These are phyloP conservation scores for Hipparchia semele DNA, from an alignment of 2,888 invertebrate genomes.

Conservation along the genomic window DNA sequence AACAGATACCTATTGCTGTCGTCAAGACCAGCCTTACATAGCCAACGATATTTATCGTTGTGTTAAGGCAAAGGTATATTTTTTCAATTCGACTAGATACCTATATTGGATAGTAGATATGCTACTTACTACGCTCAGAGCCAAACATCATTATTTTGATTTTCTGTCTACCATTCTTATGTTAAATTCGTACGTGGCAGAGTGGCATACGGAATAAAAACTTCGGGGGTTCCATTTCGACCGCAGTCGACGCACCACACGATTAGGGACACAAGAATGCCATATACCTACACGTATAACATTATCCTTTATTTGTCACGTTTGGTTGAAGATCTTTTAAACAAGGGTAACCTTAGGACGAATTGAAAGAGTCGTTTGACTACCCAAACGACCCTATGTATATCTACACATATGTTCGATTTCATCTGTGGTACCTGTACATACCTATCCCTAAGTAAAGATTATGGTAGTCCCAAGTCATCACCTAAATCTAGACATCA, in stretches of 20 bases:
- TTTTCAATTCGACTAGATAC: too few relatives aligned
- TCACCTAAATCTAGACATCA: too few relatives aligned
- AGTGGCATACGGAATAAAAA: slow-evolving; percentile 24
- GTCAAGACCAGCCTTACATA: too few relatives aligned
- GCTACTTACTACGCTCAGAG: neutral
- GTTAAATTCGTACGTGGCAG: slow-evolving; percentile 27
- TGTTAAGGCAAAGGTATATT: too few relatives aligned
- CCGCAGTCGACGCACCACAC: slow-evolving; percentile 8
- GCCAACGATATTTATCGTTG: too few relatives aligned
- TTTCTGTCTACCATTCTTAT: slow-evolving; percentile 26
- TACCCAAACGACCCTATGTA: neutral
- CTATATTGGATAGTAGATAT: too few relatives aligned
- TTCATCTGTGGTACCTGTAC: too few relatives aligned
- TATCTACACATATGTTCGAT: too few relatives aligned
- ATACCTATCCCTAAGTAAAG: too few relatives aligned
- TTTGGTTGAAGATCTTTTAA: slow-evolving; percentile 14
- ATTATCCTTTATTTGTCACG: slow-evolving; percentile 17
- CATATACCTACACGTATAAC: slow-evolving; percentile 15
- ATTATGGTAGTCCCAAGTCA: too few relatives aligned
- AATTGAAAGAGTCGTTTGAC: neutral
- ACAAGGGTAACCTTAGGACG: neutral
- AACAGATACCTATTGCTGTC: too few relatives aligned
- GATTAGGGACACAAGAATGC: slow-evolving; percentile 13
- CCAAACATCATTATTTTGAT: slow-evolving; percentile 29
- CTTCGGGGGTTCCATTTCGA: slow-evolving; percentile 21